Evolutionary conservation across 2,888 invertebrate species (phyloP).

Genomic region (Pristionchus maxplancki): DNA sequence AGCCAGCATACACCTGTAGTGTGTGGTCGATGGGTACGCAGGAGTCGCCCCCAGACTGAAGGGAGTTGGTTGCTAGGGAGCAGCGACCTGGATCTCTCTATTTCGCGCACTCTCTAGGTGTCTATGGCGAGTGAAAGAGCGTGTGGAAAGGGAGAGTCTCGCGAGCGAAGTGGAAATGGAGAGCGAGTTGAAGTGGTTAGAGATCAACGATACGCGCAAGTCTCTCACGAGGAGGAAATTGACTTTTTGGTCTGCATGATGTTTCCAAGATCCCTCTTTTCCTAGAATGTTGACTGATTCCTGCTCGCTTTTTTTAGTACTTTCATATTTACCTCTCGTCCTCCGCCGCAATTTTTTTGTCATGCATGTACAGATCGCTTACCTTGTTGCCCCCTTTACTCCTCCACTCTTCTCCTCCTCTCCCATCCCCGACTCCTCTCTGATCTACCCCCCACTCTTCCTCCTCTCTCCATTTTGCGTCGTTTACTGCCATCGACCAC

Average conservation of each 20-base stretch:
- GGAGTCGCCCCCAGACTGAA: neutral
- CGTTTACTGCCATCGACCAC: conserved; percentile 22
- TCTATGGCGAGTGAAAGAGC: too few species aligned
- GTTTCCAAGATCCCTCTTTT: neutral
- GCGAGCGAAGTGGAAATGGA: neutral
- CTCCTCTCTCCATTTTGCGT: neutral
- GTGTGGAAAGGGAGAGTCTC: too few species aligned
- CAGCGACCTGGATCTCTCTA: neutral
- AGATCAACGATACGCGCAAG: neutral
- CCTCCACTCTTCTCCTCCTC: neutral
- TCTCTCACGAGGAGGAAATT: neutral
- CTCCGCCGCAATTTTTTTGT: neutral
- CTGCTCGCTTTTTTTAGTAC: neutral
- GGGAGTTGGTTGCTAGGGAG: neutral
- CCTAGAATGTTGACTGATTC: neutral
- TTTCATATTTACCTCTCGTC: neutral
- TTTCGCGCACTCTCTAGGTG: too few species aligned
- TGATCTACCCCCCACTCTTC: neutral
- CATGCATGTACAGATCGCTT: neutral
- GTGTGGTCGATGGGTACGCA: neutral
- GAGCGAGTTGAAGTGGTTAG: neutral
- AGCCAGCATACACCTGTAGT: conserved; percentile 7
- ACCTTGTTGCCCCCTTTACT: neutral
- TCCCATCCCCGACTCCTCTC: neutral
- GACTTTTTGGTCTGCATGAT: neutral